A percentile compares a stretch with the other conserved stretches of the same genome.
Conservation (phyloP, 2,113 vertebrate species). For the Urocolius indicus region DNA sequence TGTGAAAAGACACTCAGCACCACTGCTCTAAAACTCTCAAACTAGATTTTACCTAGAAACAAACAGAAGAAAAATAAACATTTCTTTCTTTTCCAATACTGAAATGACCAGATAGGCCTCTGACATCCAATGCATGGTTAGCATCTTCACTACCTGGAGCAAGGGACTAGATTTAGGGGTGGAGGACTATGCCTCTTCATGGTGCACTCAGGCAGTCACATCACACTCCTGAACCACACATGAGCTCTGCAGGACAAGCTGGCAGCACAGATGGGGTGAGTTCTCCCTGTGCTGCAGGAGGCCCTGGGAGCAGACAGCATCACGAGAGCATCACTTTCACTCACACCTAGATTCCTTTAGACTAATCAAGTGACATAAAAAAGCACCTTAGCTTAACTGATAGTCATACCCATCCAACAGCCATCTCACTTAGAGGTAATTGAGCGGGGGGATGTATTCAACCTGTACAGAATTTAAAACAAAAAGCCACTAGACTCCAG, state of each 20-base stretch:
- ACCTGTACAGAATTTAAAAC: not conserved
- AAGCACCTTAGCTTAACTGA: not conserved
- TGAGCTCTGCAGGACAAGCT: not conserved
- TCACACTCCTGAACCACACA: not conserved
- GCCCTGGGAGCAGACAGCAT: not conserved
- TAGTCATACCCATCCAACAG: not conserved
- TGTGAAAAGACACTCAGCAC: not conserved
- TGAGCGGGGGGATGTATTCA: not conserved
- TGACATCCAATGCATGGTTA: not conserved
- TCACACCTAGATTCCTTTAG: not conserved
- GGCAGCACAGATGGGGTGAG: not conserved
- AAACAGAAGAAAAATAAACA: not conserved
- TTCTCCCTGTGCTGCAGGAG: not conserved
- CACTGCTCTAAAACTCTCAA: not conserved
- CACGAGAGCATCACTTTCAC: not conserved
- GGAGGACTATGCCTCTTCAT: not conserved
- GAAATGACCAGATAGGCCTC: not conserved
- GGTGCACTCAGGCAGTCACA: not conserved
- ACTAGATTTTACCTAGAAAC: not conserved
- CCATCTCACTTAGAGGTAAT: not conserved
- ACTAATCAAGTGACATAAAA: not conserved
- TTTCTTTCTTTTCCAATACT: not conserved
- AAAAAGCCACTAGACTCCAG: not conserved
- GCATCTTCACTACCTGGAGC: not conserved
- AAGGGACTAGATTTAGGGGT: not conserved